Base-by-base conservation (phyloP, 2,888 invertebrate genomes). In the Harpalus rubripes region DNA sequence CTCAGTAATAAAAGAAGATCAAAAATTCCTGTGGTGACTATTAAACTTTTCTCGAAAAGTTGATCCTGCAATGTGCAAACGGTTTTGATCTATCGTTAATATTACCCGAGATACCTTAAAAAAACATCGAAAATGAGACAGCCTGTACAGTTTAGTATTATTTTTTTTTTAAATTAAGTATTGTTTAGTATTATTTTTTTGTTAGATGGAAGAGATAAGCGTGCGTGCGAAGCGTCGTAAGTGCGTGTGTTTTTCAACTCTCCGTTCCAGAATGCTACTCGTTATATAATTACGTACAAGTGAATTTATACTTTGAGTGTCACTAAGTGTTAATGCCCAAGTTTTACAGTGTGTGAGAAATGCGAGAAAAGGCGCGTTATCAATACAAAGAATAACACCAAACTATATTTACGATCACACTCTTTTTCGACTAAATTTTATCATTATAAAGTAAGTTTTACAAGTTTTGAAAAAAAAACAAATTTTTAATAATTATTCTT, bases 351-450 rank as follows among this genome's bases (percentile, higher is more conserved):
- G 81, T 72, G 72, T 58, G 72, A 32, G 56, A 44, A 12, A n/a
- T 32, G 41, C n/a, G 41, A 63, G 18, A 56, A 56, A 68, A 44
- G 26, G 76, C 74, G 83, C 74, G 61, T 76, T 76, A 59, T 83
- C 83, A 83, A 83, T 83, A 83, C 83, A 83, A 83, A 83, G 58
- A 83, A 83, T 83, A 83, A 83, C 83, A 83, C 83, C 83, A 83
- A 83, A 76, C 52, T 83, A 83, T 83, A 76, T 76, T 76, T 76
- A 83, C 74, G 76, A 76, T 83, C 83, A 83, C 83, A 76, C 83
- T 83, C 61, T 83, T 83, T 32, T 83, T 83, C 52, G 76, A 83
- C 76, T 83, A 76, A 83, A 83, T 83, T 83, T 83, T 83, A 83
- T 83, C 76, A 83, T 76, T 82, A 81, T 61, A 56, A 68, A 18